These are phyloP conservation scores for Schmidtea mediterranea DNA, from an alignment of 1,140 invertebrate species.

Conservation along the genomic window DNA sequence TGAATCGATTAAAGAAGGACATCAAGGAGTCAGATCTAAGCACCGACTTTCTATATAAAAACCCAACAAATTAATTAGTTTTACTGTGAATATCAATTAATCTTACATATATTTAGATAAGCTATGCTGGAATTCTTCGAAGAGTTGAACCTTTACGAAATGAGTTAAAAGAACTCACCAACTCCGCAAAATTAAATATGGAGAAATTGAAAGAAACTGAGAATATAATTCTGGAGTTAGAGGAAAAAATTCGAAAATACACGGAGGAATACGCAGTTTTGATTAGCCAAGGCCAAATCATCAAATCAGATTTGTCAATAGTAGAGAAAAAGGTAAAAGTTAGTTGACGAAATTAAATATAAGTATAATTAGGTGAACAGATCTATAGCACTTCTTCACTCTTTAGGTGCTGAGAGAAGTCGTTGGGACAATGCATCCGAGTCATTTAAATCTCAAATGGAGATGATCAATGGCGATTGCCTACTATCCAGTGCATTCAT, in stretches of 20 bases:
- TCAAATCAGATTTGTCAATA: constrained; percentile 78
- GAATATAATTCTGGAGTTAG: constrained; percentile 48
- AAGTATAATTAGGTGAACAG: too few relatives aligned
- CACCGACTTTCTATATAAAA: too few relatives aligned
- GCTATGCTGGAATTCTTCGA: constrained; percentile 94
- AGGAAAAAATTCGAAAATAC: constrained; percentile 75
- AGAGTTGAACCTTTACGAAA: constrained; percentile 82
- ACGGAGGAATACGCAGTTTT: constrained; percentile 96
- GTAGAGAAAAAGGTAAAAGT: constrained; percentile 96
- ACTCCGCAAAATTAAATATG: constrained; percentile 66
- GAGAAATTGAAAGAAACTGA: constrained; percentile 59
- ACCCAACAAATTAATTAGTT: too few relatives aligned
- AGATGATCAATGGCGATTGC: constrained; percentile 89
- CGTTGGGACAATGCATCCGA: constrained; percentile 88
- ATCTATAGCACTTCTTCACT: constrained; percentile 71
- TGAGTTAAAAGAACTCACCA: constrained; percentile 60
- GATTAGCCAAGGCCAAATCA: constrained; percentile 88
- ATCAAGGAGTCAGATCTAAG: too few relatives aligned
- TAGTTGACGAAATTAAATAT: too few relatives aligned
- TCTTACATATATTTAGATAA: constrained; percentile 37
- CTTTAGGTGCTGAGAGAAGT: constrained; percentile 66
- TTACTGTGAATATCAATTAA: too few relatives aligned
- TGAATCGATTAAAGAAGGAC: too few relatives aligned
- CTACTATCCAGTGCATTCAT: constrained; percentile 66
- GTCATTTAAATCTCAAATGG: constrained; percentile 92